Evolutionary conservation across 2,113 vertebrate genomes (phyloP), one percentile per base, ranked within the genome.

Genomic region (Trogon surrucura): DNA sequence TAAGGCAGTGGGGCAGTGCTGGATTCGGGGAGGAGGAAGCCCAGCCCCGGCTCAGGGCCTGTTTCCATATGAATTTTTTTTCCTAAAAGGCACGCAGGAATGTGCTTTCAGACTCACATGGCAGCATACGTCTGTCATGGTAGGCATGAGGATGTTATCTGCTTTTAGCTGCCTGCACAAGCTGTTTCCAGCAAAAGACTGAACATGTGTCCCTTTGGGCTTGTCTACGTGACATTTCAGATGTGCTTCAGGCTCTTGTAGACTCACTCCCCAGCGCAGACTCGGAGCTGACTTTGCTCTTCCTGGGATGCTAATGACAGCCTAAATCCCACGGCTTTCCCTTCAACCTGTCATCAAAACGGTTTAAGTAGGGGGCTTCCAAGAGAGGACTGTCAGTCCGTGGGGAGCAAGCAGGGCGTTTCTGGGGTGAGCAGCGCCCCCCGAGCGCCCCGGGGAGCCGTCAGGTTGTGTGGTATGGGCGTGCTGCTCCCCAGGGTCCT

Each of bases 381-480:
- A 10, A 1, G 64, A 0, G 5, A 26, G 38, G 34, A 1, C 38
- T 2, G 5, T 2, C 13, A 5, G 53, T 5, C 11, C 2, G 1
- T 6, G 21, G 69, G 58, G 10, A 21, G 62, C 1, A 3, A 53
- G n/a, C 1, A 3, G 26, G 5, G 53, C 8, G 0, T 20, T 32
- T 25, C 19, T 41, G 64, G 23, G 7, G 11, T 27, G 30, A 65
- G 50, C 15, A 0, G 25, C 3, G 61, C 62, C 71, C 30, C 67
- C 34, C 45, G 8, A 7, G 3, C 8, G 2, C 7, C 51, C 51
- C 0, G 3, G 29, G 67, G 26, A 25, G 22, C 3, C 0, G 0
- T 4, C 19, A 0, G 5, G 58, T 50, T 11, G 4, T 1, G 19
- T 3, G 38, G 4, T 9, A 47, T 7, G 47, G 17, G 8, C 2